These are phyloP conservation scores for Parascotia fuliginaria DNA, from an alignment of 2,888 invertebrate species.

Conservation along the genomic window DNA sequence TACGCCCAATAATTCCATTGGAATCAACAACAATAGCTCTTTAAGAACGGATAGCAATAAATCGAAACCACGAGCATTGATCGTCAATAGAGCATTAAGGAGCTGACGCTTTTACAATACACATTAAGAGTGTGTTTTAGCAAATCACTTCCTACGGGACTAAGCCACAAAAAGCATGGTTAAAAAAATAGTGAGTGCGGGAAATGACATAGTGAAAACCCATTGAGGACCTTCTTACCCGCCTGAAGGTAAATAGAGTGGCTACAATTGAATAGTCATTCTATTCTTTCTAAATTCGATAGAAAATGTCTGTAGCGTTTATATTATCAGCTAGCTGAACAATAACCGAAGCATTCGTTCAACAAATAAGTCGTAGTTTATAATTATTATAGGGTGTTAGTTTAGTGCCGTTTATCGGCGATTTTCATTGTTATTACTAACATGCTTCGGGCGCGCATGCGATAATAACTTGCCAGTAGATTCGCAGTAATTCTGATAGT, in stretches of 20 bases:
- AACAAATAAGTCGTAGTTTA: conserved; percentile 65
- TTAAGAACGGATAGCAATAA: conserved; percentile 77
- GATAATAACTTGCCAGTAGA: conserved; percentile 52
- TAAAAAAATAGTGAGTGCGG: conserved; percentile 78
- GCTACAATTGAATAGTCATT: conserved; percentile 82
- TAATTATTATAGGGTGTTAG: conserved; percentile 60
- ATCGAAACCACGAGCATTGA: conserved; percentile 74
- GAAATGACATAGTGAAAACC: conserved; percentile 80
- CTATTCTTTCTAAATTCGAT: conserved; percentile 56
- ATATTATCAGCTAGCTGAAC: conserved; percentile 62
- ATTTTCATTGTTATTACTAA: conserved; percentile 63
- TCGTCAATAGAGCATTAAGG: conserved; percentile 80
- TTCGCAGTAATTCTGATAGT: conserved; percentile 48
- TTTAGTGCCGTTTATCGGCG: conserved; percentile 55
- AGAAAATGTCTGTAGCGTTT: conserved; percentile 38
- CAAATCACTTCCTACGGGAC: conserved; percentile 80
- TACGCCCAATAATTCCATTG: conserved; percentile 72
- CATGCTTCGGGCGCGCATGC: conserved; percentile 48
- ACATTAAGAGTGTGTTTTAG: conserved; percentile 83
- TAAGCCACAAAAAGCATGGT: conserved; percentile 63
- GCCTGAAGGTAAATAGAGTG: conserved; percentile 72
- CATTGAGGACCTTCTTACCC: conserved; percentile 62
- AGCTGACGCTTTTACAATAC: conserved; percentile 77
- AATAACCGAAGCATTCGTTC: conserved; percentile 54
- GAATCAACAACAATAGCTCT: conserved; percentile 71